Conservation (phyloP, 2,113 vertebrate species). For the Aspiorhynchus laticeps region DNA sequence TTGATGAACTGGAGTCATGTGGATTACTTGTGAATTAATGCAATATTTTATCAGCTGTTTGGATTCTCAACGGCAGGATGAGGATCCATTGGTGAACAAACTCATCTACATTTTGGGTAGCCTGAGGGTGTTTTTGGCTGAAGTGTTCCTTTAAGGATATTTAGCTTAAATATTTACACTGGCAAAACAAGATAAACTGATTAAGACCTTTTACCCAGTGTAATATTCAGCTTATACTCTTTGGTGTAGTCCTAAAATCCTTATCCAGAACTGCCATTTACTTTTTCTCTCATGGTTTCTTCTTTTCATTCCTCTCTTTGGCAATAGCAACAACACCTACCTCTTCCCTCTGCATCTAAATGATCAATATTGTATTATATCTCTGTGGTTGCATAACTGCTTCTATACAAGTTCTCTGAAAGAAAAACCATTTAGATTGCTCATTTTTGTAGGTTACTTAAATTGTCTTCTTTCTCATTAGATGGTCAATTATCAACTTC, state of each 20-base stretch:
- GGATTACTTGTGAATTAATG: background rate
- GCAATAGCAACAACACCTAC: background rate
- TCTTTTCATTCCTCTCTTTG: background rate
- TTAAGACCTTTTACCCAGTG: background rate
- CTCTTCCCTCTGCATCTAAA: constrained; percentile 8
- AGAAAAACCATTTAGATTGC: background rate
- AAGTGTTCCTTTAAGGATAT: background rate
- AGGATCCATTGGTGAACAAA: too few species aligned
- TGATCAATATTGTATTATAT: background rate
- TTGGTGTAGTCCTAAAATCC: background rate
- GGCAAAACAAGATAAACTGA: background rate
- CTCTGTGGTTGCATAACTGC: constrained; percentile 28
- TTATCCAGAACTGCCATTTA: background rate
- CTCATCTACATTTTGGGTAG: background rate
- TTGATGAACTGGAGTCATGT: background rate
- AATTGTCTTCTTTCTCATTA: constrained; percentile 27
- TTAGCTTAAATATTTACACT: background rate
- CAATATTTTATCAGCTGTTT: background rate
- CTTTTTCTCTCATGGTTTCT: background rate
- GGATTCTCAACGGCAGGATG: too few species aligned
- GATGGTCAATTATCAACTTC: constrained; percentile 32
- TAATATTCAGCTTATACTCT: background rate
- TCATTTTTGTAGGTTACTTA: constrained; percentile 19
- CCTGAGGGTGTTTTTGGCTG: background rate
- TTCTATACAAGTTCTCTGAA: background rate